These are phyloP conservation scores for Atethmia centrago DNA, from an alignment of 2,888 invertebrate genomes.

Conservation along the genomic window DNA sequence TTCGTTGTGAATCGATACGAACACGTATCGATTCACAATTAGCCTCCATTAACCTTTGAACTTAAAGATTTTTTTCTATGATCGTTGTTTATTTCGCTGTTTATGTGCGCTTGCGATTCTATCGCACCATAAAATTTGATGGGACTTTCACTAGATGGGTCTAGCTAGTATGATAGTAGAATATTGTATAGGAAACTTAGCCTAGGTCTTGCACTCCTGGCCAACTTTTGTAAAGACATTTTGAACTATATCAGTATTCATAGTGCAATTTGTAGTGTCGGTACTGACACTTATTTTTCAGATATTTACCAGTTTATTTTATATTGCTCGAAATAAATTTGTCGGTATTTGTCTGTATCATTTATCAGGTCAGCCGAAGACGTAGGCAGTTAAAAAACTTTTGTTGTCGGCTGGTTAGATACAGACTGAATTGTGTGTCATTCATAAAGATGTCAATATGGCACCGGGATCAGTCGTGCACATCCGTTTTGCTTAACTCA, in stretches of 20 bases:
- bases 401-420: constrained; percentile 38
- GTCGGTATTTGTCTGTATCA: background rate
- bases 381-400: constrained; percentile 23
- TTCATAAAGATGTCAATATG: constrained; percentile 85
- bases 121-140: constrained; percentile 53
- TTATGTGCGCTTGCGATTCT: constrained; percentile 45
- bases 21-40: constrained; percentile 59
- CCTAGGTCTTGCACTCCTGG: background rate
- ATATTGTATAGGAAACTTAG: background rate
- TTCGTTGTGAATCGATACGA: no score
- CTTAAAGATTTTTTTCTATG: constrained; percentile 38
- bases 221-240: background rate
- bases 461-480: constrained; percentile 82
- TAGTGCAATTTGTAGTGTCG: background rate
- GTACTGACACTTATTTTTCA: background rate
- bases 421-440: constrained; percentile 67
- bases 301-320: background rate
- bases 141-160: constrained; percentile 53
- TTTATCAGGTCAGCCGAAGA: constrained; percentile 38
- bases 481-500: constrained; percentile 81
- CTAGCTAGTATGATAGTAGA: constrained; percentile 4
- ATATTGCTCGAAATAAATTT: constrained; percentile 8
- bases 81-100: constrained; percentile 39
- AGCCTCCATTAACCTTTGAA: constrained; percentile 63
- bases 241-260: background rate